These are phyloP conservation scores for Chlorospingus flavigularis DNA, from an alignment of 2,797 vertebrate species.

Conservation along the genomic window DNA sequence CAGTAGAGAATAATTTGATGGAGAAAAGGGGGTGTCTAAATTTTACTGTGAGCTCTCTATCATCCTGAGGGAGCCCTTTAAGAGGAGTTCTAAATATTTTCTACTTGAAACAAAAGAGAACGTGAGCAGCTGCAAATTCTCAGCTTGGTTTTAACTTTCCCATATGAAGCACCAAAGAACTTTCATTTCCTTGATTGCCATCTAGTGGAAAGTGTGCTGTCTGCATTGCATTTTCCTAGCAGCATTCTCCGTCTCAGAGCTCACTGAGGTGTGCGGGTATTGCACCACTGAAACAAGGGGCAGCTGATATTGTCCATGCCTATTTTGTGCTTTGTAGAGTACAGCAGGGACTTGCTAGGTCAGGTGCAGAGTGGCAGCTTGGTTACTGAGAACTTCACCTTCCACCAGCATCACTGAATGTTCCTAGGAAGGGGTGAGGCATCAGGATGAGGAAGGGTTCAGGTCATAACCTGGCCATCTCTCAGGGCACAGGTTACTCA, in stretches of 20 bases:
- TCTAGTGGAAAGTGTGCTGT: constrained; percentile 52
- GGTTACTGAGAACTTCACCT: neutral
- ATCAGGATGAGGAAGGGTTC: neutral
- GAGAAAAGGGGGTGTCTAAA: fast-evolving
- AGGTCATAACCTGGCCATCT: neutral
- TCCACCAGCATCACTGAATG: neutral
- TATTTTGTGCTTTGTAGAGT: neutral
- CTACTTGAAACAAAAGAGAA: neutral
- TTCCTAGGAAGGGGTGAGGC: neutral
- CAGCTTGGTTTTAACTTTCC: neutral
- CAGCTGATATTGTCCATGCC: fast-evolving
- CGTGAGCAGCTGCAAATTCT: neutral
- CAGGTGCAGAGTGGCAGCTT: neutral
- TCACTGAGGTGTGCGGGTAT: neutral
- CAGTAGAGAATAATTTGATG: neutral
- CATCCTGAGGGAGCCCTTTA: neutral
- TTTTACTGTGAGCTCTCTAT: neutral
- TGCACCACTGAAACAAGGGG: neutral
- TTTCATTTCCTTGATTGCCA: constrained; percentile 65
- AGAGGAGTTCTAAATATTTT: neutral
- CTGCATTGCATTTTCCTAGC: neutral
- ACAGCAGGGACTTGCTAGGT: neutral
- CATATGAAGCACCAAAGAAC: neutral
- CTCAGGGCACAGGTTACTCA: neutral
- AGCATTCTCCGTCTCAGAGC: neutral